phyloP scores from a whole-genome alignment of 2,113 vertebrate species.

The Solea senegalensis region DNA sequence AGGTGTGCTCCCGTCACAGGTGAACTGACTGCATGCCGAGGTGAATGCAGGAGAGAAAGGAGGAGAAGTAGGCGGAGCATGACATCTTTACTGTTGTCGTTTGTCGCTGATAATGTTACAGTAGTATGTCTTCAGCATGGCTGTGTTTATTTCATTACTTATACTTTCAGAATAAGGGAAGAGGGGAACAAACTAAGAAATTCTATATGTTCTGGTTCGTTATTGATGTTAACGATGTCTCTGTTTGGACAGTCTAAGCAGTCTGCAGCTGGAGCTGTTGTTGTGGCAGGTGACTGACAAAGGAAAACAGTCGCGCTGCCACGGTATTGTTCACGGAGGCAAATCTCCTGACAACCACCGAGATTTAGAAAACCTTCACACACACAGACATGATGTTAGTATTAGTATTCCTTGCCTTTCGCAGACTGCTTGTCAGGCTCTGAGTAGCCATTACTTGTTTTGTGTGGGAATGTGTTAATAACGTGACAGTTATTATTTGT shows the following conservation, averaged over 20 bases:
- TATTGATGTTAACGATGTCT: too few species aligned
- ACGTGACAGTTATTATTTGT: constrained; percentile 56
- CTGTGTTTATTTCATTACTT: constrained; percentile 44
- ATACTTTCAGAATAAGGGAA: constrained; percentile 26
- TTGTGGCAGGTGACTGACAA: constrained; percentile 74
- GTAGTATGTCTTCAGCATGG: constrained; percentile 12
- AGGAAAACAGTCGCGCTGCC: constrained; percentile 69
- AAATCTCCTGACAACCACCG: constrained; percentile 65
- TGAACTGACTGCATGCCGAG: too few species aligned
- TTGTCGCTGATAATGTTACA: too few species aligned
- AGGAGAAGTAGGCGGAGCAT: too few species aligned
- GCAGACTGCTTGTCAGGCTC: constrained; percentile 50
- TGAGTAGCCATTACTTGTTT: constrained; percentile 47
- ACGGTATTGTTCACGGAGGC: constrained; percentile 60
- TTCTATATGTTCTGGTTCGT: too few species aligned
- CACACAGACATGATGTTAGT: constrained; percentile 64
- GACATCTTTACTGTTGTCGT: too few species aligned
- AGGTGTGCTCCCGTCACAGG: too few species aligned
- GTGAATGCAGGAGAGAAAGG: too few species aligned
- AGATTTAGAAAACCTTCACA: constrained; percentile 40
- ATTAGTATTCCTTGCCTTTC: constrained; percentile 73
- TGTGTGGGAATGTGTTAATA: constrained; percentile 55
- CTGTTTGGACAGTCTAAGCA: background rate
- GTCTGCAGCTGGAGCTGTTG: constrained; percentile 37
- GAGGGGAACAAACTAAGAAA: too few species aligned